Percentiles rank a stretch among this genome's conserved stretches.
phyloP scores from a whole-genome alignment of 2,888 invertebrate species.

The Idaea dimidiata region DNA sequence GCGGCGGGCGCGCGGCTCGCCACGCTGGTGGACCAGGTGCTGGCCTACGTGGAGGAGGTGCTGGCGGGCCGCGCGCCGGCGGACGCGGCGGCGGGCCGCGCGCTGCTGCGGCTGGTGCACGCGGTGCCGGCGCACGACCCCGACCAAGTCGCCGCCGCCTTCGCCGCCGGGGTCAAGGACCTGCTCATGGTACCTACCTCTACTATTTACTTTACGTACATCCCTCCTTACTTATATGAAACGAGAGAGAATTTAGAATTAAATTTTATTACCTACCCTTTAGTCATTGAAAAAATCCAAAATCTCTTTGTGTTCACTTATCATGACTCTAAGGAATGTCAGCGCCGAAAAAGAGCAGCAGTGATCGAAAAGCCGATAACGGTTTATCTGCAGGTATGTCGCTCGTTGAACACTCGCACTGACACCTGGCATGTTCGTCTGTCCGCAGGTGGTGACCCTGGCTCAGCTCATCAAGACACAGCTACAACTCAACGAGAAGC shows the following conservation, averaged over 20 bases:
- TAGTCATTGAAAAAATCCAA: too few species aligned
- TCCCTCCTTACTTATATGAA: background rate
- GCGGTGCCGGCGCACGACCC: slow-evolving; percentile 93
- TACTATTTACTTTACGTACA: background rate
- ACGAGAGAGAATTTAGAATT: background rate
- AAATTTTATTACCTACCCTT: background rate
- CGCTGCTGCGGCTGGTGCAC: slow-evolving; percentile 93
- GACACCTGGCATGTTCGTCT: too few species aligned
- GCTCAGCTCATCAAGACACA: slow-evolving; percentile 98
- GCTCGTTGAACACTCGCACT: too few species aligned
- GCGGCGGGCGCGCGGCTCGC: slow-evolving; percentile 91
- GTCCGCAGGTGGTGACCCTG: slow-evolving; percentile 86
- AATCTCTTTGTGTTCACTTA: too few species aligned
- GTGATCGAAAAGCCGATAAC: too few species aligned
- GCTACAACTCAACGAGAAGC: slow-evolving; percentile 96
- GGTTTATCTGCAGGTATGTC: too few species aligned
- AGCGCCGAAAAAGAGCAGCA: too few species aligned
- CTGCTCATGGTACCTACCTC: slow-evolving; percentile 88
- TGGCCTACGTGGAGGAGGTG: slow-evolving; percentile 95
- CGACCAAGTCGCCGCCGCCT: slow-evolving; percentile 95
- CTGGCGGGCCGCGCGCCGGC: slow-evolving; percentile 87
- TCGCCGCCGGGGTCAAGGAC: slow-evolving; percentile 98
- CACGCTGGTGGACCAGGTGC: slow-evolving; percentile 87
- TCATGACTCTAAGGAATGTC: too few species aligned
- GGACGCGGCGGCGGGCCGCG: slow-evolving; percentile 94